Percentiles rank a stretch among this genome's conserved stretches.
These are phyloP conservation scores for Hyles euphorbiae DNA, from an alignment of 1,140 invertebrate species.

Conservation along the genomic window DNA sequence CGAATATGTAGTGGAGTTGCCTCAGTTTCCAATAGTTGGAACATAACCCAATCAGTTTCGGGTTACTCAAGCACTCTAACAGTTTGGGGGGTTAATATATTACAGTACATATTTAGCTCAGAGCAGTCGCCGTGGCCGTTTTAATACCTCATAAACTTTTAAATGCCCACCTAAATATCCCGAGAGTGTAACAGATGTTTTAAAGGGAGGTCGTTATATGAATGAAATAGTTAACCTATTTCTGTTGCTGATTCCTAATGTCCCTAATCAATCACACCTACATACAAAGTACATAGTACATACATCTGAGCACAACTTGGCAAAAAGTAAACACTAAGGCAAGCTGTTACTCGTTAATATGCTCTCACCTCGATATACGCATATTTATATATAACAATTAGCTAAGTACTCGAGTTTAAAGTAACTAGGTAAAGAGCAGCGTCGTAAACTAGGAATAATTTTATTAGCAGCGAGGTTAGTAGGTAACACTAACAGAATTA, in stretches of 20 bases:
- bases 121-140: conserved; percentile 21
- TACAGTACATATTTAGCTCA: conserved; percentile 32
- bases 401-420: conserved; percentile 1
- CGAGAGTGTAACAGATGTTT: conserved; percentile 14
- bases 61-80: conserved; percentile 21
- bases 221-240: conserved; percentile 12
- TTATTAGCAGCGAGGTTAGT: conserved; percentile 34
- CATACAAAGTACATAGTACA: too few species aligned
- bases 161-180: conserved; percentile 16
- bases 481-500: conserved; percentile 32
- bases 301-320: too few species aligned
- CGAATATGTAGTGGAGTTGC: too few species aligned
- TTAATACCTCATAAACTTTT: conserved; percentile 32
- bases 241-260: neutral
- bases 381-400: too few species aligned
- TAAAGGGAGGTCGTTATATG: conserved; percentile 8
- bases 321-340: too few species aligned
- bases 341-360: too few species aligned
- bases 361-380: too few species aligned
- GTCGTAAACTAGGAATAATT: conserved; percentile 34
- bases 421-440: conserved; percentile 32
- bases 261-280: too few species aligned
- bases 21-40: conserved; percentile 7
- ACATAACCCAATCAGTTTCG: conserved; percentile 7
- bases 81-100: conserved; percentile 17